Base-by-base conservation (phyloP, 2,888 invertebrate species). In the Malthinus flaveolus region DNA sequence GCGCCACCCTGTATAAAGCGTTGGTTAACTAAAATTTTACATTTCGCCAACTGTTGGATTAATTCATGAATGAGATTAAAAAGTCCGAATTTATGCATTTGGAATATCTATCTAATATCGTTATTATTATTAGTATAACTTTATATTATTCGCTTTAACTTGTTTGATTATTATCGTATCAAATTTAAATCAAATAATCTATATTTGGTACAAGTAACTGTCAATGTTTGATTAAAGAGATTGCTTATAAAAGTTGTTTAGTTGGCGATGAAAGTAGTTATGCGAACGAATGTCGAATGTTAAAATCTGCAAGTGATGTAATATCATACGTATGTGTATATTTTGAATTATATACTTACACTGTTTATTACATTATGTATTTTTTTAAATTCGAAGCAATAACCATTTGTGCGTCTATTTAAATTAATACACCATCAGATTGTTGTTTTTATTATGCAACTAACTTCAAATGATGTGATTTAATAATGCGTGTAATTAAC, bases 201-300 rank as follows among this genome's bases (percentile, higher is more conserved):
- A 53, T 53, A 56, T 52, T 51, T 56, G 59, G 56, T 44, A 44
- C 23, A 42, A 58, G 48, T 52, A 59, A 51, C 62, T 50, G 53
- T 56, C 49, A 47, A 44, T 47, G 48, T 39, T 55, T 44, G 49
- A 56, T 50, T 52, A 56, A 56, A 59, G 54, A 61, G 56, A 58
- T 33, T 44, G 51, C 56, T 62, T 58, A 63, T 62, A 63, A 63
- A 64, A 63, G 63, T 66, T 66, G 63, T 61, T 63, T 63, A 58
- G 64, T 54, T 53, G 55, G 31, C 63, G 64, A 64, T 65, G 66
- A 67, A 67, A 67, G 66, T 64, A 58, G 56, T 64, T 57, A 55
- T 23, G 5, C 49, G 35, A 45, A 59, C 54, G 48, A 48, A 55
- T 59, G 57, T 57, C 56, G 63, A 63, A 63, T 63, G 58, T 49